Evolutionary conservation across 1,140 invertebrate genomes (phyloP).

Genomic region (Calycopis cecrops): DNA sequence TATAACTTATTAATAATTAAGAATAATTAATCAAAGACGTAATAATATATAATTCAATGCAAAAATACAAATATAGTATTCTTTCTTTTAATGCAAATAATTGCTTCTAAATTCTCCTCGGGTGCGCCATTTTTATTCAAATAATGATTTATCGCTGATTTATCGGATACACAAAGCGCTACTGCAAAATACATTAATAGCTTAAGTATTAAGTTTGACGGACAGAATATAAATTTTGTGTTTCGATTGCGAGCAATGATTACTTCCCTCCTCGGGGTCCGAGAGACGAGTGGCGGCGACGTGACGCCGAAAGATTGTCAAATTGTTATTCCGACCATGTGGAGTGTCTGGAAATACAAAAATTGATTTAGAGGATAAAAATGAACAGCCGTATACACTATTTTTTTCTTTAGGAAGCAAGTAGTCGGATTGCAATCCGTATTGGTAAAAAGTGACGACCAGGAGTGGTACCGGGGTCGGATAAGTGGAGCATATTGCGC

Average conservation of each 20-base stretch:
- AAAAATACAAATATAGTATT: too few relatives aligned
- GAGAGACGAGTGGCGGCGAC: conserved; percentile 42
- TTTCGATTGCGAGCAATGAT: conserved; percentile 53
- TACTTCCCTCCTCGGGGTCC: conserved; percentile 41
- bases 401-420: conserved; percentile 7
- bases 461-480: too few relatives aligned
- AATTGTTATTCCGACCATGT: conserved; percentile 65
- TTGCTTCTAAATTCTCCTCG: background rate
- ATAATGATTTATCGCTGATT: conserved; percentile 1
- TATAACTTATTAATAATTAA: too few relatives aligned
- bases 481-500: too few relatives aligned
- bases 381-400: conserved; percentile 23
- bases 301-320: conserved; percentile 60
- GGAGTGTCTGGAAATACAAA: conserved; percentile 55
- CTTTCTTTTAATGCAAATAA: too few relatives aligned
- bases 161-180: conserved; percentile 9
- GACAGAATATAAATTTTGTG: conserved; percentile 41
- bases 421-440: too few relatives aligned
- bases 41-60: too few relatives aligned
- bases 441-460: too few relatives aligned
- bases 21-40: too few relatives aligned
- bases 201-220: conserved; percentile 40
- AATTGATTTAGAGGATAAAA: conserved; percentile 57
- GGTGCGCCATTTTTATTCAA: background rate
- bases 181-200: conserved; percentile 19